Percentiles rank a stretch among this genome's conserved stretches.
Conservation (phyloP, 1,140 invertebrate genomes). For the Tetragnatha versicolor region DNA sequence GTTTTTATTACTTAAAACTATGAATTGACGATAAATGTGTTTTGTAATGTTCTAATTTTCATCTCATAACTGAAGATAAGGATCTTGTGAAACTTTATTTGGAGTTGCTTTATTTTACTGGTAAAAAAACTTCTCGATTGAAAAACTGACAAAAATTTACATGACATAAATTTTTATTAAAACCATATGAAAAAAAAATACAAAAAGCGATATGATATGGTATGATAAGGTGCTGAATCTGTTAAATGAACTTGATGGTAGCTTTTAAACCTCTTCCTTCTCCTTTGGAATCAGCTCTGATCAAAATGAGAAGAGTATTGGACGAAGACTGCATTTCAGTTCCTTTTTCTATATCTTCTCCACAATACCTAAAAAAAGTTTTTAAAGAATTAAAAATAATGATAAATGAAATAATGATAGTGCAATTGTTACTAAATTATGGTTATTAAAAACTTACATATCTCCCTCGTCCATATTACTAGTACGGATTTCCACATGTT, state of each 20-base stretch:
- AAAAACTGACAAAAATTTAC: neutral
- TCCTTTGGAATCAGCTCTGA: conserved; percentile 31
- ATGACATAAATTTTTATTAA: neutral
- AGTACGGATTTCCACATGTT: conserved; percentile 47
- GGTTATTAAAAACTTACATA: conserved; percentile 27
- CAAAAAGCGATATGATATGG: neutral
- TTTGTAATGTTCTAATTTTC: too few relatives aligned
- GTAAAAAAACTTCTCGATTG: neutral
- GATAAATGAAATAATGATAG: too few relatives aligned
- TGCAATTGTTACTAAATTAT: too few relatives aligned
- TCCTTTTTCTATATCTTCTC: conserved; percentile 16
- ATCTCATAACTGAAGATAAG: too few relatives aligned
- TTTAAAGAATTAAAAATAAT: neutral
- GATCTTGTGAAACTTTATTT: too few relatives aligned
- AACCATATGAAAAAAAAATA: neutral
- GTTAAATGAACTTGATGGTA: conserved; percentile 17
- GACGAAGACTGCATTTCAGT: conserved; percentile 11
- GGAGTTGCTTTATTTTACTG: neutral
- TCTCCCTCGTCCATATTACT: conserved; percentile 33
- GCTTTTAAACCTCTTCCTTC: conserved; percentile 48
- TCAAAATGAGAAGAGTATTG: conserved; percentile 23
- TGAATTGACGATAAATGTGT: too few relatives aligned
- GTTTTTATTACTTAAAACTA: too few relatives aligned
- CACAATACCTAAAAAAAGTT: conserved; percentile 29
- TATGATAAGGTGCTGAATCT: neutral